Conservation (phyloP, 2,797 vertebrate genomes). For the Melanogrammus aeglefinus region DNA sequence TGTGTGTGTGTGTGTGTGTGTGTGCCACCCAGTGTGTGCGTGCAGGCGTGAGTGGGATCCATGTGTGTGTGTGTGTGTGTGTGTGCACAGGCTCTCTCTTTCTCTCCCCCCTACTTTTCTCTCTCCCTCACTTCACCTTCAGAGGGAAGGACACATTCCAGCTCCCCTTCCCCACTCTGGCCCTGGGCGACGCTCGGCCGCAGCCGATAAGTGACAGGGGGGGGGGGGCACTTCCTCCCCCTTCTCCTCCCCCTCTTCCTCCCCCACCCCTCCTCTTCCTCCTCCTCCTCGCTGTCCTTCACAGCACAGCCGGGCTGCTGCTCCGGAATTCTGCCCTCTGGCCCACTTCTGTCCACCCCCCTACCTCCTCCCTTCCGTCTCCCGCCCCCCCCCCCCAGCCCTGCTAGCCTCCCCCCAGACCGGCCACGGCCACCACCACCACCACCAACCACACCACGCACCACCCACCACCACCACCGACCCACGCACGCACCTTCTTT, state of each 20-base stretch:
- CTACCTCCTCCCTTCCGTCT: neutral
- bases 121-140: constrained; percentile 77
- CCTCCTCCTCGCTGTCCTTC: constrained; percentile 55
- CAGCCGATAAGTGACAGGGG: constrained; percentile 82
- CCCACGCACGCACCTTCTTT: too few relatives aligned
- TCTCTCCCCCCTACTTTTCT: constrained; percentile 44
- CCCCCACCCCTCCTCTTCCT: constrained; percentile 20
- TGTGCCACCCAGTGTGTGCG: constrained; percentile 16
- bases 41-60: constrained; percentile 16
- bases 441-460: too few relatives aligned
- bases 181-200: constrained; percentile 79
- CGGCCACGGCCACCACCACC: constrained; percentile 4
- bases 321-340: constrained; percentile 80
- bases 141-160: constrained; percentile 81
- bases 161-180: constrained; percentile 75
- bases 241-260: constrained; percentile 13
- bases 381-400: neutral
- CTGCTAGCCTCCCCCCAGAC: constrained; percentile 20
- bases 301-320: constrained; percentile 69
- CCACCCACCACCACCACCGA: too few relatives aligned
- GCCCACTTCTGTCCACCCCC: constrained; percentile 63
- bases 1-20: constrained; percentile 42
- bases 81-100: constrained; percentile 27
- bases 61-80: constrained; percentile 21
- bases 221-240: constrained; percentile 55